Base-by-base conservation (phyloP, 2,888 invertebrate genomes). In the Thera britannica region DNA sequence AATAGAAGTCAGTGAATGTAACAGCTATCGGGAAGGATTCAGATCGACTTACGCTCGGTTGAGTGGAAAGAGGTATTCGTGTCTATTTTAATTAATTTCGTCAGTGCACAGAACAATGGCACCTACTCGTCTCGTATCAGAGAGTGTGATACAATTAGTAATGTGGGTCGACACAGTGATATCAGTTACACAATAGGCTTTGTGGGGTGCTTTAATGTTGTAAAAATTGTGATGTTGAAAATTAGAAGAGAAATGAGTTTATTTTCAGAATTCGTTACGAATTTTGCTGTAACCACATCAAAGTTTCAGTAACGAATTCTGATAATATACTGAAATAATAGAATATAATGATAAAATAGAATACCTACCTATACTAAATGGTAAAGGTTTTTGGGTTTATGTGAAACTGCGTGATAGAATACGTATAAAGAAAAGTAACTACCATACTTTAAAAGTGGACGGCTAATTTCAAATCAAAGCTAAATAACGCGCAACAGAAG, bases 41-140 rank as follows among this genome's bases (percentile, higher is more conserved):
- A 86, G 89, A 90, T 90, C 90, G 87, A 82, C 83, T 89, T 82
- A 83, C 83, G 87, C 87, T 88, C 82, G 81, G 79, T 82, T 74
- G 79, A 89, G 89, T 77, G 84, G 84, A 89, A 88, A 90, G 87
- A 88, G 87, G 88, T 88, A 68, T 72, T 70, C 57, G 68, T 62
- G 68, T 71, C 80, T 81, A 88, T 89, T 88, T 88, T 88, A 90
- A 90, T 90, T 89, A 91, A 91, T 90, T 90, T 88, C 78, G 74
- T 78, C 78, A 76, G 79, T 69, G 67, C 69, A 69, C 64, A 59
- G 66, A 73, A 76, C 74, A 77, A 70, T 73, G 72, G 73, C 81
- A 83, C 82, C 80, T 38, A 38, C 38, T 38, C 38, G 38, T 46
- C 8, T 46, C 44, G 41, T 41, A 41, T 41, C 41, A 41, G 41